Conservation (phyloP, 2,797 vertebrate species). For the Lepilemur septentrionalis region DNA sequence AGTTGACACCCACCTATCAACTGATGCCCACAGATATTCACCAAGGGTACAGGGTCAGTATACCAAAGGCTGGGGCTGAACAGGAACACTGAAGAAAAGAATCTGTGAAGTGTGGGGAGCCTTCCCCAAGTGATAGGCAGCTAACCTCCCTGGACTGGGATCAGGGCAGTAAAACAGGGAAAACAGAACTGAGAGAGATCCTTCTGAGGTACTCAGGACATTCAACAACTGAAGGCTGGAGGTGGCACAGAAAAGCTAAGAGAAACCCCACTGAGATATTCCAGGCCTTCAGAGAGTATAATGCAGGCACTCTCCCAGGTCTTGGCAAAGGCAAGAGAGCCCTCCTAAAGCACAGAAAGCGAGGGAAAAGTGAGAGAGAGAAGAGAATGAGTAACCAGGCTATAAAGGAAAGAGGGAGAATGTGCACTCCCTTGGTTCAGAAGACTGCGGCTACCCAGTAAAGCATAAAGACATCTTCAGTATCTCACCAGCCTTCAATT, state of each 20-base stretch:
- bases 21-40: neutral
- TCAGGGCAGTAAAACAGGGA: neutral
- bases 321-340: neutral
- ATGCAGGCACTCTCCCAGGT: neutral
- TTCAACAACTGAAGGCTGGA: neutral
- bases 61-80: neutral
- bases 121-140: neutral
- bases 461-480: neutral
- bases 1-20: neutral
- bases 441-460: neutral
- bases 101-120: fast-evolving
- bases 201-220: neutral
- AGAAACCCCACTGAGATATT: neutral
- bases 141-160: neutral
- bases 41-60: neutral
- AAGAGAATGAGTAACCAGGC: neutral
- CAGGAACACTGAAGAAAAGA: neutral
- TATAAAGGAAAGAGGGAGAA: neutral
- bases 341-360: neutral
- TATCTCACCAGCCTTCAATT: neutral
- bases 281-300: neutral
- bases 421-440: neutral
- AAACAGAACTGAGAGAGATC: neutral
- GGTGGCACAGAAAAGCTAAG: neutral
- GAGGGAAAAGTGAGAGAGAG: neutral